Evolutionary conservation across 2,797 vertebrate genomes (phyloP).

Genomic region (Luscinia megarhynchos): DNA sequence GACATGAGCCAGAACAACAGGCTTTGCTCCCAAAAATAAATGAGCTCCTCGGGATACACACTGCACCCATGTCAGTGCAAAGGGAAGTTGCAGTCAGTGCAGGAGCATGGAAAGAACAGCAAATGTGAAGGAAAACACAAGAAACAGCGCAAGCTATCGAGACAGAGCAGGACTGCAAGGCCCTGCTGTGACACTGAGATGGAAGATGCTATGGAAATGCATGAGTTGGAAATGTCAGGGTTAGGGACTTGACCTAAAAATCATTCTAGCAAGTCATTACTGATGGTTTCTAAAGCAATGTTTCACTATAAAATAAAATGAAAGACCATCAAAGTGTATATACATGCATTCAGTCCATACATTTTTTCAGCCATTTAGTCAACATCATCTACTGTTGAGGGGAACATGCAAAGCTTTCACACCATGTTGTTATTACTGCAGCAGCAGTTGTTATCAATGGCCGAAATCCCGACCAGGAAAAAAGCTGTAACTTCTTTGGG

Average conservation of each 20-base stretch:
- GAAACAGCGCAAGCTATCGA: neutral
- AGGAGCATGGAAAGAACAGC: neutral
- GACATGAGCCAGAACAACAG: neutral
- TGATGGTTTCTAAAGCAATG: neutral
- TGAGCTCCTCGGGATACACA: neutral
- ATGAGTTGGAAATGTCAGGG: neutral
- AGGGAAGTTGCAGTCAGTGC: neutral
- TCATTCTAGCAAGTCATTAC: neutral
- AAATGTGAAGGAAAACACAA: neutral
- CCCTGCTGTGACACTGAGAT: neutral
- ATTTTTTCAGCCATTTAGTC: constrained; percentile 3
- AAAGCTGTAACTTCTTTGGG: neutral
- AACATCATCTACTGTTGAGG: neutral
- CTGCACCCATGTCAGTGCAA: neutral
- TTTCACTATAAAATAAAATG: neutral
- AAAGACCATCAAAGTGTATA: neutral
- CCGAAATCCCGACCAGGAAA: neutral
- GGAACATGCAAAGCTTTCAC: neutral
- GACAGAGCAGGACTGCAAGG: neutral
- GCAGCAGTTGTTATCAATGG: neutral
- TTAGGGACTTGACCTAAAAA: neutral
- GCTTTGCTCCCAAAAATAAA: neutral
- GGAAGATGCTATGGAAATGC: neutral
- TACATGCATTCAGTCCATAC: neutral
- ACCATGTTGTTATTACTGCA: neutral